Evolutionary conservation across 2,888 invertebrate genomes (phyloP).

Genomic region (Drosophila kokeensis): DNA sequence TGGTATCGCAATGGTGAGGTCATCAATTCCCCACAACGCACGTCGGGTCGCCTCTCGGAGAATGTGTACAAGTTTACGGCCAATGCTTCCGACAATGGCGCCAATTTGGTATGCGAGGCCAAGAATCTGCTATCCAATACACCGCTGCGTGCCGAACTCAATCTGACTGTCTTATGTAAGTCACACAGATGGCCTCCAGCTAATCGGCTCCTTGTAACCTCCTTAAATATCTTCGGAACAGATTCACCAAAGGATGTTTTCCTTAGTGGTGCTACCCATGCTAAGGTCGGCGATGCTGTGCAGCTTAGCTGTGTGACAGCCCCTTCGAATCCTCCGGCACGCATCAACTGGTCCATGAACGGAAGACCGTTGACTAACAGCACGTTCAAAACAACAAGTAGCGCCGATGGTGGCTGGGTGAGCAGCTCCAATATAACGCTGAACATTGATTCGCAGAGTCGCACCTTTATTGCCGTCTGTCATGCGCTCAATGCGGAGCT

Average conservation of each 20-base stretch:
- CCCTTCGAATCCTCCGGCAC: slow-evolving; percentile 82
- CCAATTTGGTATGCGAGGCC: slow-evolving; percentile 82
- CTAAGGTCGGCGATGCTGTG: slow-evolving; percentile 78
- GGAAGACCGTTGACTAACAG: slow-evolving; percentile 79
- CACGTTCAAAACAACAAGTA: slow-evolving; percentile 70
- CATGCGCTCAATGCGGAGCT: slow-evolving; percentile 82
- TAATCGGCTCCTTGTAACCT: slow-evolving; percentile 1
- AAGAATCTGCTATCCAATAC: slow-evolving; percentile 81
- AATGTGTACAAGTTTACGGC: slow-evolving; percentile 82
- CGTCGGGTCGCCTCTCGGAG: slow-evolving; percentile 83
- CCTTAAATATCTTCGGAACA: slow-evolving; percentile 16
- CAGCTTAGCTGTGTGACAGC: slow-evolving; percentile 80
- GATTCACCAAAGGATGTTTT: slow-evolving; percentile 82
- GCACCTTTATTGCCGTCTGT: slow-evolving; percentile 81
- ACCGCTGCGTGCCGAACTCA: slow-evolving; percentile 78
- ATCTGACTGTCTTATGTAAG: slow-evolving; percentile 83
- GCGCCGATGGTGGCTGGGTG: slow-evolving; percentile 80
- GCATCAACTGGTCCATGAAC: slow-evolving; percentile 83
- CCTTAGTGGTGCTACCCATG: slow-evolving; percentile 79
- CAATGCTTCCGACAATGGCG: slow-evolving; percentile 77
- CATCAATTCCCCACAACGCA: slow-evolving; percentile 82
- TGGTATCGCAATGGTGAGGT: slow-evolving; percentile 83
- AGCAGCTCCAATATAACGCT: slow-evolving; percentile 82
- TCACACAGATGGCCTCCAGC: not conserved
- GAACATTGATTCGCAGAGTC: slow-evolving; percentile 78